Conservation (phyloP, 2,888 invertebrate genomes). For the Miltochrista miniata region DNA sequence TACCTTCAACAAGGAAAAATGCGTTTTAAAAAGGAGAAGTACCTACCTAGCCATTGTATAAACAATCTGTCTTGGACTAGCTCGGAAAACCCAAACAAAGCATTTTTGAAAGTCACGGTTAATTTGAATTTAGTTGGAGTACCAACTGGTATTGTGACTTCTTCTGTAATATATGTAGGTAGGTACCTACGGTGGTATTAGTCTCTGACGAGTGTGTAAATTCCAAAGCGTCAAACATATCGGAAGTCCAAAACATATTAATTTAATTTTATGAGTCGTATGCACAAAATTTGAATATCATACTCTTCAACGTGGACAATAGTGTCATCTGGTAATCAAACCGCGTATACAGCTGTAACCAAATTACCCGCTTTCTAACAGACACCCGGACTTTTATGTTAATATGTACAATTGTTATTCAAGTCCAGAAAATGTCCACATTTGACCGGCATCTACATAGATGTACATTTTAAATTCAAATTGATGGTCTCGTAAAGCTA, state of each 20-base stretch:
- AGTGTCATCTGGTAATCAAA: slow-evolving; percentile 66
- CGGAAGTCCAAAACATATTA: slow-evolving; percentile 71
- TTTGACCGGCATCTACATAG: slow-evolving; percentile 80
- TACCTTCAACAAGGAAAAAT: too few relatives aligned
- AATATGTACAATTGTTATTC: slow-evolving; percentile 80
- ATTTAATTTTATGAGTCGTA: slow-evolving; percentile 66
- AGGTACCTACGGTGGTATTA: too few relatives aligned
- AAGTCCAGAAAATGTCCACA: slow-evolving; percentile 72
- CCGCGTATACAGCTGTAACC: slow-evolving; percentile 74
- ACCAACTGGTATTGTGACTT: too few relatives aligned
- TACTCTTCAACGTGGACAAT: slow-evolving; percentile 59
- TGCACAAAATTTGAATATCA: slow-evolving; percentile 63
- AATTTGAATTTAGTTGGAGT: too few relatives aligned
- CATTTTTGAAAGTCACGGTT: too few relatives aligned
- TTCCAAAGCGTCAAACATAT: slow-evolving; percentile 47
- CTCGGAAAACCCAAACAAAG: too few relatives aligned
- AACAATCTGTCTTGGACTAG: too few relatives aligned
- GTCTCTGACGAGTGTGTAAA: slow-evolving; percentile 26
- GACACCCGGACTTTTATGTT: slow-evolving; percentile 82
- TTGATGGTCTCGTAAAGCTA: slow-evolving; percentile 80
- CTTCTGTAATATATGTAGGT: too few relatives aligned
- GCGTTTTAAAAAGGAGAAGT: too few relatives aligned
- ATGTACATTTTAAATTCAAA: slow-evolving; percentile 81
- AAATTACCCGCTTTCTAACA: slow-evolving; percentile 83
- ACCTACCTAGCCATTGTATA: too few relatives aligned